Evolutionary conservation across 2,888 invertebrate species (phyloP).

Genomic region (Eupelmus urozonus): DNA sequence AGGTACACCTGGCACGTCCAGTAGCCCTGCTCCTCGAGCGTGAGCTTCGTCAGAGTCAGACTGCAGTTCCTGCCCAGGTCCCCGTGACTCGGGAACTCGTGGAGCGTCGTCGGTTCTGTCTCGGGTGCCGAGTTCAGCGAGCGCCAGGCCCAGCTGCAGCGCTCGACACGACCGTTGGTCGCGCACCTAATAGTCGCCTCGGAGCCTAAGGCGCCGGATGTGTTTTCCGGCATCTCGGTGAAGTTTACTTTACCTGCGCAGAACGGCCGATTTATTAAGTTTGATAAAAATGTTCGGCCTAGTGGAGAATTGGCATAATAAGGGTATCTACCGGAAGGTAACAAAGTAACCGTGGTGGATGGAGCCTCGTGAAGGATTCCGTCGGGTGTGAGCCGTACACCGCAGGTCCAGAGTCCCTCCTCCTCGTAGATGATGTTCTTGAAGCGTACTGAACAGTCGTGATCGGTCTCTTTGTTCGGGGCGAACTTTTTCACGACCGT

Average conservation of each 20-base stretch:
- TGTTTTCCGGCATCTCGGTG: slow-evolving; percentile 71
- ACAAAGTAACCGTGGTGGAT: slow-evolving; percentile 72
- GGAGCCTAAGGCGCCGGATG: slow-evolving; percentile 68
- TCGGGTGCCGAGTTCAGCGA: slow-evolving; percentile 65
- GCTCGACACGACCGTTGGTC: slow-evolving; percentile 71
- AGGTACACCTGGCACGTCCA: slow-evolving; percentile 73
- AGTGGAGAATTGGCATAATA: background rate
- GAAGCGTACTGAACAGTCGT: slow-evolving; percentile 75
- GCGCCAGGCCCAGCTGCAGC: slow-evolving; percentile 73
- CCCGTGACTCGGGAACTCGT: slow-evolving; percentile 72
- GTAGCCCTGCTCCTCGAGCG: slow-evolving; percentile 71
- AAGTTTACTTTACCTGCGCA: slow-evolving; percentile 71
- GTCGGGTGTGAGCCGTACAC: slow-evolving; percentile 70
- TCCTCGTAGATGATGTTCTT: slow-evolving; percentile 74
- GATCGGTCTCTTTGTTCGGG: slow-evolving; percentile 72
- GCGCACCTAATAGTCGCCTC: slow-evolving; percentile 70
- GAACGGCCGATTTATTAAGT: background rate
- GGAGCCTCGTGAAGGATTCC: slow-evolving; percentile 74
- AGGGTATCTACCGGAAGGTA: slow-evolving; percentile 71
- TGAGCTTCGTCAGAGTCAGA: slow-evolving; percentile 65
- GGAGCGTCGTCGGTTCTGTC: slow-evolving; percentile 65
- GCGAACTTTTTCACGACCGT: slow-evolving; percentile 71
- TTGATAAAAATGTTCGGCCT: background rate
- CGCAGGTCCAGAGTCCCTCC: slow-evolving; percentile 76
- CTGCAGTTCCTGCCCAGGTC: slow-evolving; percentile 73